phyloP scores from a whole-genome alignment of 1,140 invertebrate genomes.

The Cyclargus thomasi region DNA sequence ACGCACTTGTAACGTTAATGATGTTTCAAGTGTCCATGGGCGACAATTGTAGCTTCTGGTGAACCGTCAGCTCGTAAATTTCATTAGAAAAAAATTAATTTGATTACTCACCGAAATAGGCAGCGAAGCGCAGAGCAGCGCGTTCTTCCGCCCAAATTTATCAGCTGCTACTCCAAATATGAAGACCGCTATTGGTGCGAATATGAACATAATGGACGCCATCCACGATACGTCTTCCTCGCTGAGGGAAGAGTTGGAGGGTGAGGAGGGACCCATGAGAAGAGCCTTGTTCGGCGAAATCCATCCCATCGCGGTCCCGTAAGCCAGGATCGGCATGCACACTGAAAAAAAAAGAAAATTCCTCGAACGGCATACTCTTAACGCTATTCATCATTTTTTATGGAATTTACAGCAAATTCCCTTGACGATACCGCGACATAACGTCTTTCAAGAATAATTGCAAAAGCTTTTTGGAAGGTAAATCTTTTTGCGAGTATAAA shows the following conservation, averaged over 20 bases:
- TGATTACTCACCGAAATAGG: conserved; percentile 44
- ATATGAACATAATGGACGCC: conserved; percentile 67
- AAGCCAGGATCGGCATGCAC: conserved; percentile 58
- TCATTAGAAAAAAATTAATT: conserved; percentile 20
- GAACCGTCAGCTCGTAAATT: too few species aligned
- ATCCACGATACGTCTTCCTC: conserved; percentile 67
- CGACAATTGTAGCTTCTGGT: too few species aligned
- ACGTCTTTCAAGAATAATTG: too few species aligned
- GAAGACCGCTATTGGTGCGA: conserved; percentile 62
- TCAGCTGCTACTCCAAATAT: conserved; percentile 55
- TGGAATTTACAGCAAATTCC: too few species aligned
- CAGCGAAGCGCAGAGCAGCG: conserved; percentile 46
- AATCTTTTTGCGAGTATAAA: too few species aligned
- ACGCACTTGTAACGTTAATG: too few species aligned
- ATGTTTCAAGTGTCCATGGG: too few species aligned
- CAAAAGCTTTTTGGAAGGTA: too few species aligned
- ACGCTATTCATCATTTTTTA: too few species aligned
- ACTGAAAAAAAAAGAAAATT: conserved; percentile 41
- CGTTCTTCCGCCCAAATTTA: conserved; percentile 58
- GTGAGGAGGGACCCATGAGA: conserved; percentile 46
- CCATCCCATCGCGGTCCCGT: conserved; percentile 65
- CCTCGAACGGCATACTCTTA: too few species aligned
- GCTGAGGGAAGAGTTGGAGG: conserved; percentile 32
- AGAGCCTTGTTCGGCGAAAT: conserved; percentile 59
- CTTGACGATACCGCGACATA: too few species aligned